Evolutionary conservation across 2,888 invertebrate genomes (phyloP), one percentile per base, ranked within the genome.

Genomic region (Rhagophthalmus giganteus): DNA sequence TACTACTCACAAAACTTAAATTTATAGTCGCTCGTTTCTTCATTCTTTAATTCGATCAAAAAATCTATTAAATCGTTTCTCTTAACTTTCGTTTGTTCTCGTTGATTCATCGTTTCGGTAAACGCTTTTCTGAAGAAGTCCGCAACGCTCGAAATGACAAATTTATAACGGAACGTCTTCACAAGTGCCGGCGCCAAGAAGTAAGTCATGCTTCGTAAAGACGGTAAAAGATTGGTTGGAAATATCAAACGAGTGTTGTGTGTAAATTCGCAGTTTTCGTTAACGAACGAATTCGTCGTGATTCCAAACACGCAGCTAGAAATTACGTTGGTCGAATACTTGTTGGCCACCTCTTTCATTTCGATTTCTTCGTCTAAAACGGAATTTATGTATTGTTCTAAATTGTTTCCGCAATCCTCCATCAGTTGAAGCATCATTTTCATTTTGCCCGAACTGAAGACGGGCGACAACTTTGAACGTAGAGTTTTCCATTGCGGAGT

Each of bases 391-490:
- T n/a, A n/a, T n/a, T n/a, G n/a, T n/a, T n/a, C n/a, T n/a, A n/a
- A n/a, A n/a, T n/a, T n/a, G n/a, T n/a, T n/a, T n/a, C n/a, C n/a
- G n/a, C n/a, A n/a, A n/a, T n/a, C n/a, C 26, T 69, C 58, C 64
- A 79, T 75, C 16, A 78, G 65, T 0, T 73, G 72, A 14, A 78
- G 72, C 80, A 81, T 80, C 28, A 64, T 68, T 61, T 77, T 81
- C 44, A 83, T 67, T 64, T 81, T 82, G 11, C 78, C 79, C 1
- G 77, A 74, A 1, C 81, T 78, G 60, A 82, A 78, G 0, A 78
- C 76, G 0, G 81, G 81, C 0, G 79, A 76, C 16, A 82, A 64
- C 55, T 79, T 79, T 0, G 73, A 60, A 13, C 83, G 69, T 9
- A 80, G 61, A 24, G 68, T 69, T 59, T 76, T 79, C 83, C 82